Conservation (phyloP, 2,113 vertebrate genomes). For the Gadus macrocephalus region DNA sequence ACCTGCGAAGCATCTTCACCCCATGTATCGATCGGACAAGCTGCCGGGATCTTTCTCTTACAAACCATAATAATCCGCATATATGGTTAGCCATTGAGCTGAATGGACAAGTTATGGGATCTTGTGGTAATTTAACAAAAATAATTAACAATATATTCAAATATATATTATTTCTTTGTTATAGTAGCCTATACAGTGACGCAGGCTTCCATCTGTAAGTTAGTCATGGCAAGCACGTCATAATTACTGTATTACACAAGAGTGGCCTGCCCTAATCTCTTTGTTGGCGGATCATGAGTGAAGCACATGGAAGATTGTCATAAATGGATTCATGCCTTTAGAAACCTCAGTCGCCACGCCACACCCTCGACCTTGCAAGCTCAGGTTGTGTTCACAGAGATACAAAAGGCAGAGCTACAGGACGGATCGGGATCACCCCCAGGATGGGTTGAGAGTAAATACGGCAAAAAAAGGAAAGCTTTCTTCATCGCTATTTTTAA, state of each 20-base stretch:
- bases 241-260: not conserved
- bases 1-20: too few species aligned
- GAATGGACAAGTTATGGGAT: too few species aligned
- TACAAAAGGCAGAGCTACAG: slow-evolving; percentile 40
- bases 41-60: slow-evolving; percentile 14
- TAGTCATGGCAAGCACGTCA: not conserved
- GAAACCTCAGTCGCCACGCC: slow-evolving; percentile 20
- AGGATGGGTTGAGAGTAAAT: slow-evolving; percentile 52
- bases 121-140: too few species aligned
- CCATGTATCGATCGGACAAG: slow-evolving; percentile 33
- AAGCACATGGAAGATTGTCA: slow-evolving; percentile 13
- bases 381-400: slow-evolving; percentile 24
- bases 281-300: slow-evolving; percentile 34
- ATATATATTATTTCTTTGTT: too few species aligned
- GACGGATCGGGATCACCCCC: slow-evolving; percentile 35
- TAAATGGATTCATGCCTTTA: slow-evolving; percentile 39
- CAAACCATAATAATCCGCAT: too few species aligned
- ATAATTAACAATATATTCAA: too few species aligned
- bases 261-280: slow-evolving; percentile 7
- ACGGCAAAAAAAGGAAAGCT: slow-evolving; percentile 33
- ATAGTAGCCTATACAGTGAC: slow-evolving; percentile 18
- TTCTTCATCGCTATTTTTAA: slow-evolving; percentile 63
- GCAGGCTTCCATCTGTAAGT: slow-evolving; percentile 29
- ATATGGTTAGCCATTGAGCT: too few species aligned
- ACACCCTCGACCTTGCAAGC: slow-evolving; percentile 15